These are phyloP conservation scores for Psittacula echo DNA, from an alignment of 2,797 vertebrate species.

Conservation along the genomic window DNA sequence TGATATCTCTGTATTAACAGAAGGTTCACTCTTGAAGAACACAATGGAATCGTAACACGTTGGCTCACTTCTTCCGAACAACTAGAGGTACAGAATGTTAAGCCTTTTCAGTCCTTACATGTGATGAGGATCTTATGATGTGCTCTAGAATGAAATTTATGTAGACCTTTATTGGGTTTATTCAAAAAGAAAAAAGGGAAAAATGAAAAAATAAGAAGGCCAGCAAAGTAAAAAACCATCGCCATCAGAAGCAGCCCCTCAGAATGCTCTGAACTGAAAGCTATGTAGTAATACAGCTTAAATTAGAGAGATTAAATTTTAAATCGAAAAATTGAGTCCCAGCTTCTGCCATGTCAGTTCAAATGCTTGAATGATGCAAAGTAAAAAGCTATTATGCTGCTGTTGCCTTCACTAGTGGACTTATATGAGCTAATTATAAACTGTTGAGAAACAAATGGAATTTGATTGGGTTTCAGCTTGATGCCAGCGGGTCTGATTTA, in stretches of 20 bases:
- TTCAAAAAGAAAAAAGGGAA: not conserved
- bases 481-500: not conserved
- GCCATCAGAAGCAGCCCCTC: not conserved
- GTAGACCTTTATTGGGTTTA: not conserved
- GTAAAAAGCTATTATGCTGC: conserved; percentile 4
- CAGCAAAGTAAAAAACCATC: not conserved
- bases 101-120: not conserved
- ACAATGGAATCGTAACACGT: not conserved
- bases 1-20: not conserved
- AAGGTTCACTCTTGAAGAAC: not conserved
- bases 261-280: not conserved
- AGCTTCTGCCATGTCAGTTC: not conserved
- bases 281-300: not conserved
- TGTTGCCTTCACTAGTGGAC: not conserved
- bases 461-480: not conserved
- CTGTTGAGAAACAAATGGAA: not conserved
- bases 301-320: not conserved
- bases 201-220: not conserved
- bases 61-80: not conserved
- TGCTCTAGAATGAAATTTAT: not conserved
- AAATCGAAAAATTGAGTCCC: not conserved
- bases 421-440: not conserved
- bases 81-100: not conserved
- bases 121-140: not conserved
- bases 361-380: not conserved